phyloP scores from a whole-genome alignment of 2,797 vertebrate genomes.

The Calcarius lapponicus region DNA sequence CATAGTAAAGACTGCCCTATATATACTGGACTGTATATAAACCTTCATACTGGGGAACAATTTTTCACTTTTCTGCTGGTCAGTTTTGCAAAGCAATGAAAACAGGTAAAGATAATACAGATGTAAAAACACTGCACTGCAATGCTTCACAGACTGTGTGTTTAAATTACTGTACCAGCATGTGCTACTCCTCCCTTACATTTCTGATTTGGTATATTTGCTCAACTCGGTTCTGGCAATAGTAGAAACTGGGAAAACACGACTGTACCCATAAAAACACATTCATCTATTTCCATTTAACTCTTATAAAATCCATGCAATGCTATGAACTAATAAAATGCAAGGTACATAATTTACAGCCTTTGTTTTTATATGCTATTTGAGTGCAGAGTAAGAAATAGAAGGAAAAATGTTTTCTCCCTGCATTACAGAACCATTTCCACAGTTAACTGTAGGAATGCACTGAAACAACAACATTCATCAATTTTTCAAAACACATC shows the following conservation, averaged over 20 bases:
- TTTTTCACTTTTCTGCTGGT: not conserved
- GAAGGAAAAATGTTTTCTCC: not conserved
- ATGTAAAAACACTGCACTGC: not conserved
- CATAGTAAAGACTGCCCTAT: not conserved
- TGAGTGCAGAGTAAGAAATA: not conserved
- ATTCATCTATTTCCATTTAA: not conserved
- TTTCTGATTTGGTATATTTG: not conserved
- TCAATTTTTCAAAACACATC: not conserved
- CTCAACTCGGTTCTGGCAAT: not conserved
- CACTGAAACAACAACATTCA: not conserved
- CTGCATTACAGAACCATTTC: not conserved
- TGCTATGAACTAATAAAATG: not conserved
- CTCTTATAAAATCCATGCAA: not conserved
- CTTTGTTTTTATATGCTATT: not conserved
- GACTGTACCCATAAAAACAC: not conserved
- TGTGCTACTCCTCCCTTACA: not conserved
- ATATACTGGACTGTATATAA: not conserved
- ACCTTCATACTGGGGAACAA: not conserved
- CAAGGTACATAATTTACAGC: not conserved
- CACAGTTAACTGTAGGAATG: not conserved
- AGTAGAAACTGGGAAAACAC: not conserved
- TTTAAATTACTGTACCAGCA: conserved; percentile 7
- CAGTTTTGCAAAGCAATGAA: not conserved
- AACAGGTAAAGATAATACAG: conserved; percentile 23
- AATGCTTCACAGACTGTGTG: not conserved